Conservation (phyloP, 23 tunicate genomes). For the Oikopleura vanhoeffeni region DNA sequence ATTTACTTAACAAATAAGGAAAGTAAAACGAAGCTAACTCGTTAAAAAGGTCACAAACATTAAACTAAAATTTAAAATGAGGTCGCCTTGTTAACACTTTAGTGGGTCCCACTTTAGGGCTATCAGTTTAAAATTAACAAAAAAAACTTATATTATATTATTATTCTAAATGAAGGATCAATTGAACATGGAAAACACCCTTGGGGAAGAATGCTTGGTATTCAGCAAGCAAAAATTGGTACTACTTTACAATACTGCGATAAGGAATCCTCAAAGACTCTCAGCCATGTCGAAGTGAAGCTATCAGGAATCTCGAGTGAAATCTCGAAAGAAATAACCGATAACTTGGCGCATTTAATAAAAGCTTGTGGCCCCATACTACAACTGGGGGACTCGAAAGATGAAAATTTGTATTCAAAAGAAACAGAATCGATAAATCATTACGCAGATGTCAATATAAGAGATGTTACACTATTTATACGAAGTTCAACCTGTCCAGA, state of each 20-base stretch:
- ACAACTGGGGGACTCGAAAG: not conserved
- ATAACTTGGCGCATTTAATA: not conserved
- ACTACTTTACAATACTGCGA: not conserved
- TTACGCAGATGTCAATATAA: not conserved
- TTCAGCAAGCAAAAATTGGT: not conserved
- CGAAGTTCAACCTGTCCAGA: not conserved
- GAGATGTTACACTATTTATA: not conserved
- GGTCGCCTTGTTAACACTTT: too few relatives aligned
- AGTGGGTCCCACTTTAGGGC: too few relatives aligned
- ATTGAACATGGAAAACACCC: not conserved
- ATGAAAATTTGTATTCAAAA: not conserved
- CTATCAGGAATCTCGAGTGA: not conserved
- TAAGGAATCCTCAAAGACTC: not conserved
- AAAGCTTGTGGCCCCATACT: too few relatives aligned
- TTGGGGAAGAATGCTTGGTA: not conserved
- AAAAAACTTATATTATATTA: too few relatives aligned
- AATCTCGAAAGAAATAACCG: not conserved
- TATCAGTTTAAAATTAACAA: too few relatives aligned
- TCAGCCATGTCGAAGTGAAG: not conserved
- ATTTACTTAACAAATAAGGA: too few relatives aligned
- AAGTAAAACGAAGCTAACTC: too few relatives aligned
- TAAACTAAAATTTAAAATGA: too few relatives aligned
- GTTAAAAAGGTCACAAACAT: too few relatives aligned
- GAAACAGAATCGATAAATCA: too few relatives aligned
- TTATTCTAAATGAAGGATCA: too few relatives aligned